Evolutionary conservation across 2,797 vertebrate species (phyloP), one percentile per base, ranked within the genome.

Genomic region (Clarias pachynema): DNA sequence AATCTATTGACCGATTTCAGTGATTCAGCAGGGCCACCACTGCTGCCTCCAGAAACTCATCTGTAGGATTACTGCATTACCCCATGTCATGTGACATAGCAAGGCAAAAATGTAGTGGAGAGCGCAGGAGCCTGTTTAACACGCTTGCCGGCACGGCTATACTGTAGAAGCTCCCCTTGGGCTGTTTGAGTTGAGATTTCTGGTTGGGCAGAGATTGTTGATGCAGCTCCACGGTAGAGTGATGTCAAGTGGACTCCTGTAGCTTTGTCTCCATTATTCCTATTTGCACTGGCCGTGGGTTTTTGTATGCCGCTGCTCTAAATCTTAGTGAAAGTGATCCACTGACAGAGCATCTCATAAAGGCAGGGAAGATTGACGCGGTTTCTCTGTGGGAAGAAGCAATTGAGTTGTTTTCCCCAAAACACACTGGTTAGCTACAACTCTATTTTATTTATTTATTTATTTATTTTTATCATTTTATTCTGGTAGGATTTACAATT

Each of bases 181-280:
- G 81, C 73, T 88, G 87, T 89, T 87, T 88, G 88, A 91, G 91
- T 87, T 91, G 87, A 90, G 91, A 92, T 93, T 91, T 92, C 90
- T 90, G 89, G 88, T 90, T 85, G 72, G 79, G 90, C 91, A 93
- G 89, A 88, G 88, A 68, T 74, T 92, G 93, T 93, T 93, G 92
- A 92, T 93, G 92, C 92, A 91, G 91, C 89, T 91, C 87, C 74
- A 91, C 74, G 81, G 87, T 91, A 92, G 90, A 91, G 85, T 81
- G 68, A 89, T 91, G 91, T 93, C 92, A 93, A 94, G 92, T 93
- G 92, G 92, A 91, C 90, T 92, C 94, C 93, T 84, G 90, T 91
- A 91, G 93, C 83, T 86, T 60, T 86, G 90, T 88, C 91, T 93
- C 93, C 92, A 93, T 94, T 92, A 91, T 89, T 93, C 92, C 92